Base-by-base conservation (phyloP, 2,888 invertebrate species). In the Spodoptera littoralis region DNA sequence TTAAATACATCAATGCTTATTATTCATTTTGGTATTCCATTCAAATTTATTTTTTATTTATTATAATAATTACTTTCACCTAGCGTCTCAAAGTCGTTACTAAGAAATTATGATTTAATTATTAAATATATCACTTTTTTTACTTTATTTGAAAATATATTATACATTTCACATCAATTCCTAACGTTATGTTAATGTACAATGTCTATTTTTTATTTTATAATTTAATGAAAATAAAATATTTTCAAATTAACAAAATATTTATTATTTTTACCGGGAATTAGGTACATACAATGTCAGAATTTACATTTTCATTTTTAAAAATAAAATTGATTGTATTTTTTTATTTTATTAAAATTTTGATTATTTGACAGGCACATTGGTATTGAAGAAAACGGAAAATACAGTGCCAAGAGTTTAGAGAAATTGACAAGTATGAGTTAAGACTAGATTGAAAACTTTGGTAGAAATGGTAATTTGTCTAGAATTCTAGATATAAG, bases 401-500 rank as follows among this genome's bases (percentile, higher is more conserved):
- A 72, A 76, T 73, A 77, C 67, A 78, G 80, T 80, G 78, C 79
- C 80, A 72, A 73, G 78, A 73, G 52, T 65, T 68, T 64, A 59
- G 55, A 64, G 62, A 70, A 74, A 77, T 77, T 74, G 76, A 76
- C 79, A 77, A 80, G 65, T 79, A 62, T 49, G 72, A 44, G 12
- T 60, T 69, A 62, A 58, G 60, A 64, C 63, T 78, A 73, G 59
- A 11, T 56, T 65, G 49, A 30, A 65, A 72, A 67, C 42, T 49
- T 70, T 64, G 62, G 63, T 70, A 55, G 18, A 45, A 51, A 52
- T 55, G 24, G 45, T 66, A 60, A 52, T 45, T 30, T 27, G 27
- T 3, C 27, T 27, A 27, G 27, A 27, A 18, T 57, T 64, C 84
- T 91, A 96, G 67, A 97, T 96, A 80, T 96, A 97, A 82, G 96